phyloP scores from a whole-genome alignment of 1,140 invertebrate genomes.

The Achatina immaculata region DNA sequence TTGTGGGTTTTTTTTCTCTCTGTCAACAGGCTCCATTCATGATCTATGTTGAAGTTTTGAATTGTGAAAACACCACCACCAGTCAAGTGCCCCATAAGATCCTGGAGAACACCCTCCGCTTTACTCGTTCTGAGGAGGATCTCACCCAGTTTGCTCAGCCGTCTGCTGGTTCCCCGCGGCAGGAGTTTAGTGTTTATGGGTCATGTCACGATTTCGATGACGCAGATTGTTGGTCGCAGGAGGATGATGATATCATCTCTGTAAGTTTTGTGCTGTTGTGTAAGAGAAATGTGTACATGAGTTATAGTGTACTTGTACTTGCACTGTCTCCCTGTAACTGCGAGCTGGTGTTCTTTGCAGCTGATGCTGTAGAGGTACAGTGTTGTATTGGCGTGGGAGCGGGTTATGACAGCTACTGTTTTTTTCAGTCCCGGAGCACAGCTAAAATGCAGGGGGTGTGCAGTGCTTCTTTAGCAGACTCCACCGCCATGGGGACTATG shows the following conservation, averaged over 20 bases:
- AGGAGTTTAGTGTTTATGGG: conserved; percentile 61
- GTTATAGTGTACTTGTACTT: too few relatives aligned
- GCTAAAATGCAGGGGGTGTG: too few relatives aligned
- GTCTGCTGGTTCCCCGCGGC: conserved; percentile 51
- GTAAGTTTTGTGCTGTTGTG: conserved; percentile 68
- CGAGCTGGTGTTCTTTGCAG: too few relatives aligned
- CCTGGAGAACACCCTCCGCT: conserved; percentile 78
- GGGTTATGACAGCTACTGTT: too few relatives aligned
- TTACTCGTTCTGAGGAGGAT: conserved; percentile 95
- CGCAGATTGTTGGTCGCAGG: conserved; percentile 90
- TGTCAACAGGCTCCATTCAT: conserved; percentile 92
- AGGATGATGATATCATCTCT: conserved; percentile 92
- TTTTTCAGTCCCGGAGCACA: too few relatives aligned
- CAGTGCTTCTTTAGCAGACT: too few relatives aligned
- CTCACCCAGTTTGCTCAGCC: conserved; percentile 70
- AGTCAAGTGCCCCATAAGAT: conserved; percentile 85
- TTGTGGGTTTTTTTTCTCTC: too few relatives aligned
- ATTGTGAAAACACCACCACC: conserved; percentile 85
- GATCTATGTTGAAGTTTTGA: conserved; percentile 95
- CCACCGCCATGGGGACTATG: too few relatives aligned
- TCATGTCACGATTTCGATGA: conserved; percentile 73
- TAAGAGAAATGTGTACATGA: too few relatives aligned
- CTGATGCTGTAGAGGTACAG: too few relatives aligned
- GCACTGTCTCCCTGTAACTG: too few relatives aligned
- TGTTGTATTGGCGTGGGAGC: too few relatives aligned